Evolutionary conservation across 1,140 invertebrate genomes (phyloP), one percentile per base, ranked within the genome.

Genomic region (Drosophila oshimai): DNA sequence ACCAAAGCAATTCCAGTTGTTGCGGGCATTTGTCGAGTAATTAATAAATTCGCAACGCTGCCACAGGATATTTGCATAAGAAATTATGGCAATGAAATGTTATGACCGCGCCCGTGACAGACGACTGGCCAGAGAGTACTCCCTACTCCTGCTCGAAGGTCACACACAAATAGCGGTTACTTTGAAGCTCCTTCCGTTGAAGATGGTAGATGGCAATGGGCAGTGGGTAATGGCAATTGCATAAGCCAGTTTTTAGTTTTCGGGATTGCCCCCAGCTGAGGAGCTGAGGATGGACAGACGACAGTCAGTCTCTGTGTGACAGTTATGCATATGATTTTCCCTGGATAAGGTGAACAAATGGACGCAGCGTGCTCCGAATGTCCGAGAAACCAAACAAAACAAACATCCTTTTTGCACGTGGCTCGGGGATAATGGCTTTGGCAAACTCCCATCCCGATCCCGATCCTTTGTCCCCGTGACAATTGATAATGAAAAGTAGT

Each of bases 1-100:
- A 31, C 18, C 26, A 26, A 26, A 18, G 28, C 6, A 24, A 53
- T 34, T 5, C n/a, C 37, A 26, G 18, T 39, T 42, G 50, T 41
- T 15, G 41, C 45, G 44, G 58, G 62, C 72, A 74, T 80, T 80
- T 81, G 77, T 54, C 71, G 67, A 80, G 72, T 88, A 87, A 88
- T 87, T 86, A 87, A 88, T 88, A 87, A 87, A 88, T 88, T 87
- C 83, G 83, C 41, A 74, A 74, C 71, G 73, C 84, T 83, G 83
- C 88, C 83, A 75, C 73, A 77, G 88, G 88, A 86, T 90, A 90
- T 90, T 90, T 90, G 88, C 88, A 90, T 90, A 90, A 89, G 83
- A 88, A 79, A 86, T 86, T 79, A 89, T 77, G 83, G 81, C 87
- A 89, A 88, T 81, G 72, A 88, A 81, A 90, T 88, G 83, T 90